Evolutionary conservation across 2,888 invertebrate species (phyloP).

Genomic region (Mythimna loreyi): DNA sequence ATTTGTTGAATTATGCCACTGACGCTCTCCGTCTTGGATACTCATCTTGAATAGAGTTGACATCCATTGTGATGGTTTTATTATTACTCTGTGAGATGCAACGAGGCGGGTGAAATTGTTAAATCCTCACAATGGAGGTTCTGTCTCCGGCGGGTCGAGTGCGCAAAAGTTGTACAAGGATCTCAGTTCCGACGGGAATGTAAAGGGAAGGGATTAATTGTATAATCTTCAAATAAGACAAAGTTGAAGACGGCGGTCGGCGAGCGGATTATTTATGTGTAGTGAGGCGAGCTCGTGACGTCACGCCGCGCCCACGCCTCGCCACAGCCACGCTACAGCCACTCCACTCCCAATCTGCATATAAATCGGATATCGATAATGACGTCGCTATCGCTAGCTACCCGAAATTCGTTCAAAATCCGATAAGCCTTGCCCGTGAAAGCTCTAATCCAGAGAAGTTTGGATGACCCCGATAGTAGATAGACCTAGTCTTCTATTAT

Average conservation of each 20-base stretch:
- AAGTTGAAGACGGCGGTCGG: conserved; percentile 78
- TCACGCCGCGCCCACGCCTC: conserved; percentile 73
- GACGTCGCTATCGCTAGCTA: conserved; percentile 88
- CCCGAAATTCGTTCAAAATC: conserved; percentile 89
- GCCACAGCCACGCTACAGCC: conserved; percentile 71
- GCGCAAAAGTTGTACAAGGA: conserved; percentile 87
- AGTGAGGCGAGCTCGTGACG: conserved; percentile 74
- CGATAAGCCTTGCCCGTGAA: conserved; percentile 88
- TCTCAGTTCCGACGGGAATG: conserved; percentile 80
- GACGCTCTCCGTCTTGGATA: conserved; percentile 86
- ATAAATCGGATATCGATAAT: conserved; percentile 91
- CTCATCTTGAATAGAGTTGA: conserved; percentile 89
- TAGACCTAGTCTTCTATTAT: conserved; percentile 90
- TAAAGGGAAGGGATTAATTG: conserved; percentile 81
- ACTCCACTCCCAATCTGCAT: conserved; percentile 89
- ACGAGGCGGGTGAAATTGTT: conserved; percentile 88
- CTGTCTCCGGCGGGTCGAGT: conserved; percentile 87
- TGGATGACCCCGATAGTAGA: conserved; percentile 89
- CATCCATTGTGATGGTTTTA: conserved; percentile 89
- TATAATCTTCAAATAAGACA: conserved; percentile 81
- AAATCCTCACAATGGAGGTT: conserved; percentile 87
- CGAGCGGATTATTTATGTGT: conserved; percentile 78
- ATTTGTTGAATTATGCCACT: conserved; percentile 85
- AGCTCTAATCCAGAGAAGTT: conserved; percentile 89
- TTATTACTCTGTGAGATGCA: conserved; percentile 88